Conservation (phyloP, 2,888 invertebrate genomes). For the Drosophila affinis region DNA sequence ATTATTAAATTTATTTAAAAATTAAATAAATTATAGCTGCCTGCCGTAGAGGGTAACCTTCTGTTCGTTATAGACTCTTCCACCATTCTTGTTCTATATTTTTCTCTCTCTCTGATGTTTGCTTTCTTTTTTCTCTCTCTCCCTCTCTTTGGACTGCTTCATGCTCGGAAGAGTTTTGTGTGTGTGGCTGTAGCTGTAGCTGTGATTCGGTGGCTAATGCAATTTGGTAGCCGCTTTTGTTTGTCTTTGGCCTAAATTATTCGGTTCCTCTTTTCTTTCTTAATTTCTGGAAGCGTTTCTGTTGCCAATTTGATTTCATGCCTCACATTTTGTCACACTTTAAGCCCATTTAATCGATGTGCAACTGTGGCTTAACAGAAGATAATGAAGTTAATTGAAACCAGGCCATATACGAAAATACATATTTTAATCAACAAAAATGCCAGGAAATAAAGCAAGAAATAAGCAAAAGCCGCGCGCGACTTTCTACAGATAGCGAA, state of each 20-base stretch:
- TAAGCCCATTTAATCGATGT: conserved; percentile 1
- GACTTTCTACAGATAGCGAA: conserved; percentile 41
- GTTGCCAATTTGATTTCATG: conserved; percentile 25
- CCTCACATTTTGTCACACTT: conserved; percentile 6
- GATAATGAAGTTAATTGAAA: conserved; percentile 30
- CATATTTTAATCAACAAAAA: conserved; percentile 45
- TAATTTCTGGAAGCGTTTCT: conserved; percentile 3
- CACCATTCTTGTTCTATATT: conserved; percentile 3
- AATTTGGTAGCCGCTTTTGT: conserved; percentile 72
- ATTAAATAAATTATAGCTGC: too few species aligned
- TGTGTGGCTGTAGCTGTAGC: conserved; percentile 60
- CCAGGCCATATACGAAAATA: conserved; percentile 49
- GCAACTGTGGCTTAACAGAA: conserved; percentile 10
- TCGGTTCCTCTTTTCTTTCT: conserved; percentile 22
- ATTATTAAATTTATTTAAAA: too few species aligned
- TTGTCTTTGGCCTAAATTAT: conserved; percentile 72
- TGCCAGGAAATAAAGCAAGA: conserved; percentile 6
- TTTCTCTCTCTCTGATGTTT: conserved; percentile 23
- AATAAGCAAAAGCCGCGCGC: conserved; percentile 2
- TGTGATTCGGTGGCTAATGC: conserved; percentile 75
- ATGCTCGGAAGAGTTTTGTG: conserved; percentile 68
- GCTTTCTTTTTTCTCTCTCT: conserved; percentile 41
- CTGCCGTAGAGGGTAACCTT: not conserved
- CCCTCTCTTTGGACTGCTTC: conserved; percentile 43
- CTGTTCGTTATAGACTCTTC: not conserved